These are phyloP conservation scores for Girardinichthys multiradiatus DNA, from an alignment of 2,113 vertebrate species.

Conservation along the genomic window DNA sequence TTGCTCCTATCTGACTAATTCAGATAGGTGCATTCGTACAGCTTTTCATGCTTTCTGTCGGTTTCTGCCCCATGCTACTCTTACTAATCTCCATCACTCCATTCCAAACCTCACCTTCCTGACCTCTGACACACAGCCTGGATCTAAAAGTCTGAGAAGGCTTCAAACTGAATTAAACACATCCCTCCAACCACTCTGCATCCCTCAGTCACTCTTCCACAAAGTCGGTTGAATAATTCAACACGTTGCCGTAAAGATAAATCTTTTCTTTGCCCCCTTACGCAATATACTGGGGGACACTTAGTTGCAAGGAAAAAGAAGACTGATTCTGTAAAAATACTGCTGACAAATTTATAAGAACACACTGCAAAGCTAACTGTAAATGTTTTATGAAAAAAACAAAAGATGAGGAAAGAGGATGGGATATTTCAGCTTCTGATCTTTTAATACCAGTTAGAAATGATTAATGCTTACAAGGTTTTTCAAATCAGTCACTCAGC, in stretches of 20 bases:
- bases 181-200: conserved; percentile 7
- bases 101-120: conserved; percentile 2
- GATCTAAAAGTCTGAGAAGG: conserved; percentile 1
- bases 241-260: conserved; percentile 65
- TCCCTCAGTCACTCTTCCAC: conserved; percentile 26
- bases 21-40: conserved; percentile 10
- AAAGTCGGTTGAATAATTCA: conserved; percentile 77
- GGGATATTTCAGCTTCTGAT: neutral
- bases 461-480: conserved; percentile 1
- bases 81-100: neutral
- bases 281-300: conserved; percentile 68
- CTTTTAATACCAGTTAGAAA: neutral
- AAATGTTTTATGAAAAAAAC: conserved; percentile 69
- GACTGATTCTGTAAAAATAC: conserved; percentile 65
- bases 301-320: conserved; percentile 24
- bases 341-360: conserved; percentile 83
- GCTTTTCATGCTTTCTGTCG: conserved; percentile 2
- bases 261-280: conserved; percentile 62
- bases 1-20: neutral
- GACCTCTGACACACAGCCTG: conserved; percentile 22
- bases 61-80: conserved; percentile 6
- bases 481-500: conserved; percentile 19
- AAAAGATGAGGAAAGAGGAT: conserved; percentile 20
- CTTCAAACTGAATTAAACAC: conserved; percentile 15
- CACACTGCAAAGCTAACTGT: conserved; percentile 77